A percentile compares a stretch with the other conserved stretches of the same genome.
These are phyloP conservation scores for Rhizoglyphus robini DNA, from an alignment of 1,140 invertebrate species.

Conservation along the genomic window DNA sequence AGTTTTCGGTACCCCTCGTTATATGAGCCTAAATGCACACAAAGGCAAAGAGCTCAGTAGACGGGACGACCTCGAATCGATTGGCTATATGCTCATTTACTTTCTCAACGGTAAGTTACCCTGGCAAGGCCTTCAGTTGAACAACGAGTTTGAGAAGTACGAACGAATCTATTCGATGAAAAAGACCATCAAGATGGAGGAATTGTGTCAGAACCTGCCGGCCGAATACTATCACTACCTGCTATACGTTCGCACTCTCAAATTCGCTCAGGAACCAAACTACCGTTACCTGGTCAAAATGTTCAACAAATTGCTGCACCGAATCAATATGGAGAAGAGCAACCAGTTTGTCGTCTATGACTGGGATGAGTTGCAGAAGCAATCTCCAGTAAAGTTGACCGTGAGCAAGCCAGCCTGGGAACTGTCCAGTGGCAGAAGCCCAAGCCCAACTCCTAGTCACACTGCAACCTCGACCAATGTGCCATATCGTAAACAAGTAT, in stretches of 20 bases:
- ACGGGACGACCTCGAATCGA: conserved; percentile 94
- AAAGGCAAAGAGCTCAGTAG: conserved; percentile 68
- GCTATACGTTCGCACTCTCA: conserved; percentile 41
- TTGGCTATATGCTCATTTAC: conserved; percentile 99
- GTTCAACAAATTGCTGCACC: background rate
- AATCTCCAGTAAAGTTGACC: no score
- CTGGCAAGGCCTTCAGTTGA: conserved; percentile 98
- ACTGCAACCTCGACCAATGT: no score
- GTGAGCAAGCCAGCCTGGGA: no score
- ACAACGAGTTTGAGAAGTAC: conserved; percentile 86
- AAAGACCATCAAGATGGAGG: conserved; percentile 87
- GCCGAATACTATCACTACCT: conserved; percentile 75
- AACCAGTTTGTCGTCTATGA: background rate
- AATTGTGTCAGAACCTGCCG: conserved; percentile 92
- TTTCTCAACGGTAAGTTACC: conserved; percentile 94
- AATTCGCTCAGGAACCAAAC: conserved; percentile 48
- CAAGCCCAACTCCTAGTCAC: no score
- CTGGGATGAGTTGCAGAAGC: background rate
- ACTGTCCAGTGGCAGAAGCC: no score
- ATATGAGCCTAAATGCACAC: conserved; percentile 29
- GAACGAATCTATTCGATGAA: conserved; percentile 99
- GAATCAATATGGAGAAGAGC: conserved; percentile 9
- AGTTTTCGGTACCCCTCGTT: conserved; percentile 44
- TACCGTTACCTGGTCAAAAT: conserved; percentile 33
- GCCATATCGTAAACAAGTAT: background rate